Evolutionary conservation across 2,888 invertebrate species (phyloP).

Genomic region (Dioctria rufipes): DNA sequence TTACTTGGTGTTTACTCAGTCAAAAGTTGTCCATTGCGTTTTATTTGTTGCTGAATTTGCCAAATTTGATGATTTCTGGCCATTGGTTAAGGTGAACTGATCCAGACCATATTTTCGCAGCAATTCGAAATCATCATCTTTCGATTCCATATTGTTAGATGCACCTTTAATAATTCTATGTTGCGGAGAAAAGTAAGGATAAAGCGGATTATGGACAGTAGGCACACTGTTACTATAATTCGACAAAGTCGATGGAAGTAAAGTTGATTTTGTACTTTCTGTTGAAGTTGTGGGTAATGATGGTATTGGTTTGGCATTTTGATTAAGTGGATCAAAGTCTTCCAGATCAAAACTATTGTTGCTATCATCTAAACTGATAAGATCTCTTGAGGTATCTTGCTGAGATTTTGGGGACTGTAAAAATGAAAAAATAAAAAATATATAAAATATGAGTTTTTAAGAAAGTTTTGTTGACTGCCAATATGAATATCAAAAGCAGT

Average conservation of each 20-base stretch:
- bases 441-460: neutral
- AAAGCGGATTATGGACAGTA: slow-evolving; percentile 71
- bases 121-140: slow-evolving; percentile 70
- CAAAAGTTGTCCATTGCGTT: slow-evolving; percentile 69
- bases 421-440: neutral
- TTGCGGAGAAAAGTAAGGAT: slow-evolving; percentile 73
- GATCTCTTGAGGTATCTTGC: slow-evolving; percentile 74
- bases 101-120: slow-evolving; percentile 70
- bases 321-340: slow-evolving; percentile 78
- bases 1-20: slow-evolving; percentile 61
- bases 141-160: slow-evolving; percentile 58
- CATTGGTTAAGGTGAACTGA: slow-evolving; percentile 67
- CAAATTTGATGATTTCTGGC: neutral
- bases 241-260: slow-evolving; percentile 60
- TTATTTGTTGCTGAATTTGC: neutral
- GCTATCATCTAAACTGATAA: slow-evolving; percentile 80
- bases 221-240: slow-evolving; percentile 43
- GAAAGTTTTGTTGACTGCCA: neutral
- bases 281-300: slow-evolving; percentile 53
- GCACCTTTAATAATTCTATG: slow-evolving; percentile 62
- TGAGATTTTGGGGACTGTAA: slow-evolving; percentile 62
- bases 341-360: slow-evolving; percentile 74
- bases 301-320: slow-evolving; percentile 71
- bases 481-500: neutral
- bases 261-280: slow-evolving; percentile 38